phyloP scores from a whole-genome alignment of 2,797 vertebrate genomes.

The Pipistrellus nathusii region DNA sequence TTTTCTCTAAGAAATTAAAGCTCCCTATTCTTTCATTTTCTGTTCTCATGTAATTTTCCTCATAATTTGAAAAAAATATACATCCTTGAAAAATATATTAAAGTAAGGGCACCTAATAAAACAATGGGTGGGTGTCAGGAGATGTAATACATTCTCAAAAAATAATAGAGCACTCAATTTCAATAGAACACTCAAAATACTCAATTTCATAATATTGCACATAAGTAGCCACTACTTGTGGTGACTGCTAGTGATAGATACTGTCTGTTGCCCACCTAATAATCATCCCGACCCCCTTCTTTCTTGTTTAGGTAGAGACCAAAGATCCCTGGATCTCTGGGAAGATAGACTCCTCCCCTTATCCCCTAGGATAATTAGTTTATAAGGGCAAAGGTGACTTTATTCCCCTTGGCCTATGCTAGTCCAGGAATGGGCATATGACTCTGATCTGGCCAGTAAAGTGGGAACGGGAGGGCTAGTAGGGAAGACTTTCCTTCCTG shows the following conservation, averaged over 20 bases:
- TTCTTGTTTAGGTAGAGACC: not conserved
- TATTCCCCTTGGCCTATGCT: not conserved
- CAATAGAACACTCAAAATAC: not conserved
- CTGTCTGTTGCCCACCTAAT: not conserved
- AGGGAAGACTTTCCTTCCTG: not conserved
- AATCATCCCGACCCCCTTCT: not conserved
- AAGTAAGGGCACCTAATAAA: not conserved
- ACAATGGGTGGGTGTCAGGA: too few relatives aligned
- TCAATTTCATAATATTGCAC: not conserved
- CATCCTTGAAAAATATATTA: conserved; percentile 33
- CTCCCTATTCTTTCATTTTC: not conserved
- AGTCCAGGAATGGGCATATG: not conserved
- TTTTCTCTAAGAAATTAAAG: not conserved
- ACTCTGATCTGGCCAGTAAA: not conserved
- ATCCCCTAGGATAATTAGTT: not conserved
- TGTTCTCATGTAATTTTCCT: conserved; percentile 34
- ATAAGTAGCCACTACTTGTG: not conserved
- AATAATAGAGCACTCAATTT: not conserved
- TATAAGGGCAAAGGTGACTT: not conserved
- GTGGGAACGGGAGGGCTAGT: not conserved
- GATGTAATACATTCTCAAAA: not conserved
- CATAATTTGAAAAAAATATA: conserved; percentile 28
- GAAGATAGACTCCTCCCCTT: not conserved
- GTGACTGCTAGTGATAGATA: not conserved
- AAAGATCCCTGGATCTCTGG: not conserved